These are phyloP conservation scores for Rhopalosiphum maidis DNA, from an alignment of 1,140 invertebrate genomes.

Conservation along the genomic window DNA sequence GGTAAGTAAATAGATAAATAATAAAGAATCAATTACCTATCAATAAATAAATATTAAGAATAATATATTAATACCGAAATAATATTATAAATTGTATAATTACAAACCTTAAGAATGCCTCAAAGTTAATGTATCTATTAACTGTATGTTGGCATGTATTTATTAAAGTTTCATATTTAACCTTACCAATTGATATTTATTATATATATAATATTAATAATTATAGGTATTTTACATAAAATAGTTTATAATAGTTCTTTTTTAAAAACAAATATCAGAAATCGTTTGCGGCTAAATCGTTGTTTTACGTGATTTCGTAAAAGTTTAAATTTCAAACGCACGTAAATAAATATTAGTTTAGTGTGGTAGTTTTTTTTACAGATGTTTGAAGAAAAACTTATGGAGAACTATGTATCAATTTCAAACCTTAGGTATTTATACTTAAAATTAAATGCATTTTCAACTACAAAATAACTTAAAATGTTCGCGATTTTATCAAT, in stretches of 20 bases:
- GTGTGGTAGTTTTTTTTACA: background rate
- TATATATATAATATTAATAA: constrained; percentile 32
- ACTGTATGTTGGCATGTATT: constrained; percentile 6
- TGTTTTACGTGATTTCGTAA: constrained; percentile 24
- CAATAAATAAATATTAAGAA: constrained; percentile 33
- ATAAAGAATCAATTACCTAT: constrained; percentile 26
- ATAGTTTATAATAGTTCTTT: background rate
- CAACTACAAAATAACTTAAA: constrained; percentile 19
- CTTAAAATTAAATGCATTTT: background rate
- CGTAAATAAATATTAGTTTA: background rate
- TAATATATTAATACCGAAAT: constrained; percentile 22
- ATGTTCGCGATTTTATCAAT: background rate
- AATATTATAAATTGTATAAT: constrained; percentile 23
- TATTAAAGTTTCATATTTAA: constrained; percentile 36
- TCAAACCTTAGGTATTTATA: background rate
- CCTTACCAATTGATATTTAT: constrained; percentile 39
- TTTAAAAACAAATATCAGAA: constrained; percentile 17
- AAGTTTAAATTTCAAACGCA: background rate
- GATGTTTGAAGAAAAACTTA: background rate
- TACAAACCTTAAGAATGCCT: constrained; percentile 23
- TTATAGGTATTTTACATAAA: constrained; percentile 1
- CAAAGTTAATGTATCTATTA: constrained; percentile 24
- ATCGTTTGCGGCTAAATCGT: no score
- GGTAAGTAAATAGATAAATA: constrained; percentile 23
- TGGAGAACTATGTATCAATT: background rate